A percentile compares a stretch with the other conserved stretches of the same genome.
phyloP scores from a whole-genome alignment of 2,797 vertebrate genomes.

The Enteromius treurensis region DNA sequence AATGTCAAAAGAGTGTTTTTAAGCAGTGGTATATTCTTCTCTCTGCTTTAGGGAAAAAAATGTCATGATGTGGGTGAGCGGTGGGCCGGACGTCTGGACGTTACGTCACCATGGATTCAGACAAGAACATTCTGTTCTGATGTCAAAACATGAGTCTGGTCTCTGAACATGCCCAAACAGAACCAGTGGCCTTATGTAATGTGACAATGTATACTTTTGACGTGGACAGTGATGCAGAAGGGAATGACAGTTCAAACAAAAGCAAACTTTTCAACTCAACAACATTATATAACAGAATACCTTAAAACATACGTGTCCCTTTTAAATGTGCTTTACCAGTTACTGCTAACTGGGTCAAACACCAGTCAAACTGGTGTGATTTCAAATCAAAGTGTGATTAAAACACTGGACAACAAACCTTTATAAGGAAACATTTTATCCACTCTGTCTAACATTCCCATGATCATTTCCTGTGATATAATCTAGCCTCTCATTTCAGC shows the following conservation, averaged over 20 bases:
- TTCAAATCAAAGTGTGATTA: no score
- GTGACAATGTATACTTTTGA: slow-evolving; percentile 31
- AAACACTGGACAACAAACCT: background rate
- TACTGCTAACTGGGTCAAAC: background rate
- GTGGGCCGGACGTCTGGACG: slow-evolving; percentile 23
- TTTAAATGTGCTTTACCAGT: background rate
- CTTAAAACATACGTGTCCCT: background rate
- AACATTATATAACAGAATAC: background rate
- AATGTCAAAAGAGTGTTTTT: background rate
- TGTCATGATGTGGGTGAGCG: slow-evolving; percentile 2
- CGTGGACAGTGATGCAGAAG: slow-evolving; percentile 18
- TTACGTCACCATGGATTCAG: slow-evolving; percentile 14
- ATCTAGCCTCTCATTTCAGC: background rate
- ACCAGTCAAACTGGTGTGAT: slow-evolving; percentile 5
- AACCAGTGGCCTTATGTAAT: slow-evolving; percentile 40
- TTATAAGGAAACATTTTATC: background rate
- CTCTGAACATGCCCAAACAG: slow-evolving; percentile 37
- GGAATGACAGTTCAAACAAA: slow-evolving; percentile 19
- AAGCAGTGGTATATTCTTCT: background rate
- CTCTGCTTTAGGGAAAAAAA: background rate
- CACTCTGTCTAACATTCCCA: background rate
- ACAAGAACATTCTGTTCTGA: slow-evolving; percentile 53
- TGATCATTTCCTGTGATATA: background rate
- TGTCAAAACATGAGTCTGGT: background rate
- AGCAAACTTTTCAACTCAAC: background rate